Conservation (phyloP, 2,888 invertebrate species). For the Chironomus riparius region DNA sequence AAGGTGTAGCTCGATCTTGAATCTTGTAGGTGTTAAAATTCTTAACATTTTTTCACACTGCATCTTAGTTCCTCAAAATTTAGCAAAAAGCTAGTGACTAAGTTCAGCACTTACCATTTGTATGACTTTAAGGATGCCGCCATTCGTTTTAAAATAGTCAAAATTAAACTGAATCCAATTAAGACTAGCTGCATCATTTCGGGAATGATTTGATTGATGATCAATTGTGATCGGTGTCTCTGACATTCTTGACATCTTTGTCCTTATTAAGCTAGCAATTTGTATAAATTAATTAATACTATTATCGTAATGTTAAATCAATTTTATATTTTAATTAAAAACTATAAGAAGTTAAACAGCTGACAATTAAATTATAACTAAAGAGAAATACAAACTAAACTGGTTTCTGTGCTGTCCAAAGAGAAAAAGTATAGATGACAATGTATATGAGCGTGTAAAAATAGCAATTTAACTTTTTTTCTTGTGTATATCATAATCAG, state of each 20-base stretch:
- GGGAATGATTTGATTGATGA: background rate
- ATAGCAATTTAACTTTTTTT: too few relatives aligned
- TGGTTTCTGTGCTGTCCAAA: too few relatives aligned
- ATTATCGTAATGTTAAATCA: too few relatives aligned
- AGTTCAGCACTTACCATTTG: constrained; percentile 60
- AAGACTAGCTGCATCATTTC: constrained; percentile 35
- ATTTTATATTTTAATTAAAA: too few relatives aligned
- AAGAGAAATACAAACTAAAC: too few relatives aligned
- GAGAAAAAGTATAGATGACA: too few relatives aligned
- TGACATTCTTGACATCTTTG: background rate
- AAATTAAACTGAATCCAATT: constrained; percentile 67
- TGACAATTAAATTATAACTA: too few relatives aligned
- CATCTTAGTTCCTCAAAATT: background rate
- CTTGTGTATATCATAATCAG: too few relatives aligned
- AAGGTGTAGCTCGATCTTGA: background rate
- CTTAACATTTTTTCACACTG: background rate
- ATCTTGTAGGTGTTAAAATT: background rate
- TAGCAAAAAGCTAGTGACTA: background rate
- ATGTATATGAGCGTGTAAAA: too few relatives aligned
- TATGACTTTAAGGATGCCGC: constrained; percentile 70
- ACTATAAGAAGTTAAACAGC: too few relatives aligned
- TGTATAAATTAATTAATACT: too few relatives aligned
- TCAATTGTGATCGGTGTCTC: background rate
- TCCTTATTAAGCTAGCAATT: too few relatives aligned
- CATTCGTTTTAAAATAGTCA: constrained; percentile 70